Evolutionary conservation across 1,140 invertebrate genomes (phyloP).

Genomic region (Drosophila pruinosa): DNA sequence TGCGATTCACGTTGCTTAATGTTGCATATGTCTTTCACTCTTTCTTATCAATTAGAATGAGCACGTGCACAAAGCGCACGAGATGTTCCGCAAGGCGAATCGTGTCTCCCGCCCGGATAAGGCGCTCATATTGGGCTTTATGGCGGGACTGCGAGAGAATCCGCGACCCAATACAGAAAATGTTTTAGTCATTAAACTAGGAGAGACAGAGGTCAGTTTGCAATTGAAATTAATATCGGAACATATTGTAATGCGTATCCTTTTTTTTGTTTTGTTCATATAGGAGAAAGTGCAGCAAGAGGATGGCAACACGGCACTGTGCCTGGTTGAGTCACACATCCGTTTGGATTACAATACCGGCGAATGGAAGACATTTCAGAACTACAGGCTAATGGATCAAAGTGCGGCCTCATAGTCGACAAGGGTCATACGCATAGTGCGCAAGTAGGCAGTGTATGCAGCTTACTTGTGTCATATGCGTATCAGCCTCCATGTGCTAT

Average conservation of each 20-base stretch:
- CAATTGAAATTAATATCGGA: background rate
- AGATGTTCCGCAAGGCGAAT: slow-evolving; percentile 98
- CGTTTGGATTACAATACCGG: slow-evolving; percentile 94
- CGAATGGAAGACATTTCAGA: slow-evolving; percentile 93
- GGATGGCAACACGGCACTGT: slow-evolving; percentile 84
- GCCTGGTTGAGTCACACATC: slow-evolving; percentile 92
- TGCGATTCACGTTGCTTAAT: background rate
- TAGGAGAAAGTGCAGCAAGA: slow-evolving; percentile 88
- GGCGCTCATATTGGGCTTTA: slow-evolving; percentile 98
- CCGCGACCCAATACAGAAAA: slow-evolving; percentile 81
- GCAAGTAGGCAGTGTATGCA: slow-evolving; percentile 33
- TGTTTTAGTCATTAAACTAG: slow-evolving; percentile 81
- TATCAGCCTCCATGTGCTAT: slow-evolving; percentile 36
- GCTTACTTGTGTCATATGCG: slow-evolving; percentile 1
- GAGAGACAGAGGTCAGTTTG: slow-evolving; percentile 74
- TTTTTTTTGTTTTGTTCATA: background rate
- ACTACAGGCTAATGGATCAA: slow-evolving; percentile 85
- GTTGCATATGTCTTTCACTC: background rate
- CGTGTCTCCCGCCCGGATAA: slow-evolving; percentile 98
- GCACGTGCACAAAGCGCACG: slow-evolving; percentile 98
- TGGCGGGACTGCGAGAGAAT: slow-evolving; percentile 91
- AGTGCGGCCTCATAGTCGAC: slow-evolving; percentile 72
- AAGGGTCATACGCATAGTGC: slow-evolving; percentile 73
- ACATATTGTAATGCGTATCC: background rate
- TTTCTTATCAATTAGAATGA: slow-evolving; percentile 87